phyloP scores from a whole-genome alignment of 2,797 vertebrate species.

The Sebastes steindachneri region DNA sequence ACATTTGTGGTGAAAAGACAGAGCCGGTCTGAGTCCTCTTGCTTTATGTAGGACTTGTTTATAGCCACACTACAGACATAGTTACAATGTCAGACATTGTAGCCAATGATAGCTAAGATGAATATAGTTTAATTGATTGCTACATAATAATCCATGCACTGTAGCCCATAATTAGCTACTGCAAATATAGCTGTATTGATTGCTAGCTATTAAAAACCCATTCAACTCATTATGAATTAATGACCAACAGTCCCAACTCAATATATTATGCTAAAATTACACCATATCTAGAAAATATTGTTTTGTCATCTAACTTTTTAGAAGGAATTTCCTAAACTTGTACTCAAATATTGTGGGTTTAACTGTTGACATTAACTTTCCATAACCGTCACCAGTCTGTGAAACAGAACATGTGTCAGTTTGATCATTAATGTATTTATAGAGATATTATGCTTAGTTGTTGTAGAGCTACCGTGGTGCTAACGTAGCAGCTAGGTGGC shows the following conservation, averaged over 20 bases:
- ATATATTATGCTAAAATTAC: background rate
- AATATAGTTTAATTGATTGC: slow-evolving; percentile 3
- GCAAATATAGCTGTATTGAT: slow-evolving; percentile 8
- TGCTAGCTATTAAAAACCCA: slow-evolving; percentile 23
- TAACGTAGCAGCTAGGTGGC: too few relatives aligned
- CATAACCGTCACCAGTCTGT: too few relatives aligned
- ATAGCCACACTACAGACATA: background rate
- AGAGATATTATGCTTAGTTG: too few relatives aligned
- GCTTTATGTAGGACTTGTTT: background rate
- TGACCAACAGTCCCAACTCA: background rate
- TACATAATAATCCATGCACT: background rate
- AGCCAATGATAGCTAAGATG: background rate
- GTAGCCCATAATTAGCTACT: slow-evolving; percentile 3
- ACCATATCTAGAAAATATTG: background rate
- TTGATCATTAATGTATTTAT: too few relatives aligned
- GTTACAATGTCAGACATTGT: background rate
- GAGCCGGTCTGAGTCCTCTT: background rate
- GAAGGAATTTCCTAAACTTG: background rate
- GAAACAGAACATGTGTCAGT: too few relatives aligned
- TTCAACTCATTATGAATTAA: slow-evolving; percentile 21
- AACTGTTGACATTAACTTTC: background rate
- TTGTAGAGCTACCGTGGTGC: too few relatives aligned
- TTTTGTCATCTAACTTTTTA: background rate
- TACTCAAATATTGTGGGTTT: background rate
- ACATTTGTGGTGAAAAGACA: background rate